These are phyloP conservation scores for Ianthella basta DNA, from an alignment of 37 sponge, comb jelly and placozoan species.

Conservation along the genomic window DNA sequence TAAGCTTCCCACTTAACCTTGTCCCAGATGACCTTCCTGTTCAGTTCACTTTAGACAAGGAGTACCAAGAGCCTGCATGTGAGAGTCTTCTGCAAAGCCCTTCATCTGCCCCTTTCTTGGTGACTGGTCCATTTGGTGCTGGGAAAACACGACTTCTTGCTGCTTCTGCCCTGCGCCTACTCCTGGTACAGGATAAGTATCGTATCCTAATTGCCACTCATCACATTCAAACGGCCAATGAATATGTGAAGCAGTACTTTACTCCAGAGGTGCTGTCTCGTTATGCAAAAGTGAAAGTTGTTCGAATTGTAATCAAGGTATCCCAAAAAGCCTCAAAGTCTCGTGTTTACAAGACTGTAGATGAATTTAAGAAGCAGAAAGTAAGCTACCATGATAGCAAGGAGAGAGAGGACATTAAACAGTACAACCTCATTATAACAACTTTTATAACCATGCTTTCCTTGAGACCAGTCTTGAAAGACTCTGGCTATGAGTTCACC, in stretches of 20 bases:
- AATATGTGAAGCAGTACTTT: slow-evolving; percentile 56
- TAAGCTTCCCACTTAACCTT: no score
- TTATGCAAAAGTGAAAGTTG: not conserved
- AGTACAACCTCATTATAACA: slow-evolving; percentile 46
- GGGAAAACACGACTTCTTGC: slow-evolving; percentile 80
- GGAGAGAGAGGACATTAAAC: not conserved
- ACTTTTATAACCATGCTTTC: slow-evolving; percentile 48
- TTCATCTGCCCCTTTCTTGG: slow-evolving; percentile 49
- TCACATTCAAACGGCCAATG: slow-evolving; percentile 63
- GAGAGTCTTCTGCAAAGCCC: slow-evolving; percentile 25
- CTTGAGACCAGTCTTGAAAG: not conserved
- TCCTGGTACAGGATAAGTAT: not conserved
- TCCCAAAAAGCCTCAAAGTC: not conserved
- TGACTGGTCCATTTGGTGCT: slow-evolving; percentile 77
- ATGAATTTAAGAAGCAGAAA: no score
- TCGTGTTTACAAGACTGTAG: no score
- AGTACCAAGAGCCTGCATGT: slow-evolving; percentile 32
- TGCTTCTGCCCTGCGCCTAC: slow-evolving; percentile 39
- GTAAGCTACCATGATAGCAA: not conserved
- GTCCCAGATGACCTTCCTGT: not conserved
- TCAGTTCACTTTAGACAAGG: not conserved
- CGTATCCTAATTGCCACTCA: slow-evolving; percentile 72
- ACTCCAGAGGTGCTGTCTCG: slow-evolving; percentile 11
- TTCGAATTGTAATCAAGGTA: not conserved
- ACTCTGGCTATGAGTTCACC: slow-evolving; percentile 53